phyloP scores from a whole-genome alignment of 2,113 vertebrate genomes.

The Edolisoma coerulescens region DNA sequence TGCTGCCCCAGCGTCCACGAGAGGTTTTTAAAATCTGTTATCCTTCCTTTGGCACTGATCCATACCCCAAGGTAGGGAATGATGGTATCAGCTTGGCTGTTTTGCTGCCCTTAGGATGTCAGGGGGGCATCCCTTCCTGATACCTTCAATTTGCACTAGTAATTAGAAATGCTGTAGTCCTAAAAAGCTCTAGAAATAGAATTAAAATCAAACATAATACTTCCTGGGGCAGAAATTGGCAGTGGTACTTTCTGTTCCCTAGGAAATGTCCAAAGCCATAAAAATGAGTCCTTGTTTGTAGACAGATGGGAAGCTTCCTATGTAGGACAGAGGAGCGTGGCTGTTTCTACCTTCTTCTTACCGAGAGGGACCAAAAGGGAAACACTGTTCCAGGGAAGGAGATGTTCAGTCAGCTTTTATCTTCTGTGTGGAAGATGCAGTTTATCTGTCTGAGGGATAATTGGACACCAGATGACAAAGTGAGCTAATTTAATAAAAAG shows the following conservation, averaged over 20 bases:
- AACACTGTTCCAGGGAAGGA: background rate
- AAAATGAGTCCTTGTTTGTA: background rate
- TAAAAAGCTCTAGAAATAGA: background rate
- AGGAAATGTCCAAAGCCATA: background rate
- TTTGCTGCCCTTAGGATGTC: background rate
- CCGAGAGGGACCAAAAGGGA: background rate
- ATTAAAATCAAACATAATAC: constrained; percentile 23
- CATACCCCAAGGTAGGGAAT: background rate
- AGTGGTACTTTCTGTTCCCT: background rate
- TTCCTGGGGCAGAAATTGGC: background rate
- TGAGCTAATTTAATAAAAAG: background rate
- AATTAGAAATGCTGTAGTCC: background rate
- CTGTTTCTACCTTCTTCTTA: background rate
- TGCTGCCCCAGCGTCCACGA: background rate
- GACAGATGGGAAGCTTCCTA: background rate
- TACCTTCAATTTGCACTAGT: background rate
- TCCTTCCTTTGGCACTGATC: background rate
- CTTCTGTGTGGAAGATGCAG: background rate
- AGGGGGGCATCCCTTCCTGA: background rate
- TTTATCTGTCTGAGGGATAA: constrained; percentile 23
- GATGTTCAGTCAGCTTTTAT: background rate
- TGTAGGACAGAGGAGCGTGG: background rate
- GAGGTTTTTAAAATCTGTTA: background rate
- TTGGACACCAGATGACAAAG: background rate
- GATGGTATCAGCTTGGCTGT: background rate